Evolutionary conservation across 2,797 vertebrate genomes (phyloP), one percentile per base, ranked within the genome.

Genomic region (Numenius phaeopus): DNA sequence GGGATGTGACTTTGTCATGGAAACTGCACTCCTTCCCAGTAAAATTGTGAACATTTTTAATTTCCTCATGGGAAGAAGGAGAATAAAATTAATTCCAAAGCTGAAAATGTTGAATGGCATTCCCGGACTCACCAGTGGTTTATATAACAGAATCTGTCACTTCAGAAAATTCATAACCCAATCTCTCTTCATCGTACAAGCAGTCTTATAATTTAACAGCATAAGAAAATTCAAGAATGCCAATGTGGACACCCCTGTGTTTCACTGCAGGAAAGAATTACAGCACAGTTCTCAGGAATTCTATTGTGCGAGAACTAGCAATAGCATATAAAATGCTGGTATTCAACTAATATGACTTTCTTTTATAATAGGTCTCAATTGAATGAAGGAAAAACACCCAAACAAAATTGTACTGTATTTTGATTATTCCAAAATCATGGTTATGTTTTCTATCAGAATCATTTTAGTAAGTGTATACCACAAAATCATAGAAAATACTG

Each of bases 211-310:
- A 96, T 95, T 94, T 94, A 96, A 93, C 14, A 14, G 83, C 5
- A 3, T 88, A 92, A 95, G 90, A 96, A 97, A 97, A 95, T 78
- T 95, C 87, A 94, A 83, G 93, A 96, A 94, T 90, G 80, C 85
- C 91, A 89, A 24, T 90, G 90, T 87, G 95, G 93, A 89, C 90
- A 94, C 95, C 90, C 90, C 91, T 94, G 85, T 94, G 96, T 94
- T 96, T 96, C 92, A 81, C 89, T 94, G 89, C 94, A 92, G 95
- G 95, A 69, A 96, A 91, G 87, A 96, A 96, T 96, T 96, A 87
- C 66, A 89, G 93, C 84, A 85, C 67, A 92, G 86, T 89, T 87
- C 92, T 87, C 62, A 80, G 78, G 83, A 96, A 97, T 93, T 90
- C 92, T 80, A 90, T 95, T 92, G 90, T 95, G 85, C 44, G 73